These are phyloP conservation scores for Dissostichus mawsoni DNA, from an alignment of 2,113 vertebrate species.

Conservation along the genomic window DNA sequence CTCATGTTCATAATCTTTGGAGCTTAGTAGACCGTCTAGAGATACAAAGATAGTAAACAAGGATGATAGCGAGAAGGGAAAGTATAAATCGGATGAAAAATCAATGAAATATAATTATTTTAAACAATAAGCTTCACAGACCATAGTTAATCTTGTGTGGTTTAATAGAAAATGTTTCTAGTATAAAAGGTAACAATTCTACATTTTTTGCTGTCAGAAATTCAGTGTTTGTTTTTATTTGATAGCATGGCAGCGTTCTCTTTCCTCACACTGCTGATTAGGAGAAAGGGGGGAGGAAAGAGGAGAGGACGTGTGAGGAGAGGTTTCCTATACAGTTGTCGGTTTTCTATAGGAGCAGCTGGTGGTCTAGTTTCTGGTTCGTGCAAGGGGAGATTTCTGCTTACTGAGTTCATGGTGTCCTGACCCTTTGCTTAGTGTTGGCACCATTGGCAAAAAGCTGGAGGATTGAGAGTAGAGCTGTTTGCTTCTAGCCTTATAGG, in stretches of 20 bases:
- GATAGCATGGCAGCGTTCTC: not conserved
- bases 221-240: constrained; percentile 2
- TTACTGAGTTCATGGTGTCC: constrained; percentile 15
- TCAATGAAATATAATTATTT: not conserved
- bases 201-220: constrained; percentile 1
- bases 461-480: constrained; percentile 19
- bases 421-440: constrained; percentile 14
- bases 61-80: not conserved
- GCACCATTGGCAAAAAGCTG: constrained; percentile 1
- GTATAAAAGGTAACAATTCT: not conserved
- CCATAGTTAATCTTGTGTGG: not conserved
- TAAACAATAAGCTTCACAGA: not conserved
- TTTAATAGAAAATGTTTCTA: not conserved
- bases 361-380: constrained; percentile 39
- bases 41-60: constrained; percentile 32
- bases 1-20: constrained; percentile 62
- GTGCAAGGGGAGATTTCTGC: constrained; percentile 45
- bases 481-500: constrained; percentile 8
- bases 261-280: not conserved
- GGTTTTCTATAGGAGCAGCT: constrained; percentile 34
- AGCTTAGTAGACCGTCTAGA: constrained; percentile 37
- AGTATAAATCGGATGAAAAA: no score
- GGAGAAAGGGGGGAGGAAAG: not conserved
- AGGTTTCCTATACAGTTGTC: constrained; percentile 28
- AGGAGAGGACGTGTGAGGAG: not conserved